These are phyloP conservation scores for Lagopus leucura DNA, from an alignment of 2,113 vertebrate genomes.

Conservation along the genomic window DNA sequence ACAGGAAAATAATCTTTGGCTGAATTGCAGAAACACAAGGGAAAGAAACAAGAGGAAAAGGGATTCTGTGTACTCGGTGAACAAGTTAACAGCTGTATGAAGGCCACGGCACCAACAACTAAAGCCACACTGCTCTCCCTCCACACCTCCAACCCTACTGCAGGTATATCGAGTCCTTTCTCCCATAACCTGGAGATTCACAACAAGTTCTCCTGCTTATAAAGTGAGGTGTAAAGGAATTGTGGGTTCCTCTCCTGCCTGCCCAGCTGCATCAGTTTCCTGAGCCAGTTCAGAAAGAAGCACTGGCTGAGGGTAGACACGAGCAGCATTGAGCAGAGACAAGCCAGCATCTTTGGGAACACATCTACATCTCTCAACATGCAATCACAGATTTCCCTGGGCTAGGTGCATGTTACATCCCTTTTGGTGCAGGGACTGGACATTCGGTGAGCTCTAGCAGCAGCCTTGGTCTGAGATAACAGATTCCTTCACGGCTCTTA, in stretches of 20 bases:
- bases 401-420: neutral
- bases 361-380: accelerated
- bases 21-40: neutral
- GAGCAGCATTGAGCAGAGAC: neutral
- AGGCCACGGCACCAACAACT: neutral
- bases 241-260: neutral
- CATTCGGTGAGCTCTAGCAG: neutral
- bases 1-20: neutral
- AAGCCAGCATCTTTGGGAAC: neutral
- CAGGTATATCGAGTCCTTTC: neutral
- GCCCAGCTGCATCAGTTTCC: neutral
- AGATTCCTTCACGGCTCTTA: neutral
- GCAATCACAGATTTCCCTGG: neutral
- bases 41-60: neutral
- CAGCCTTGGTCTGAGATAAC: neutral
- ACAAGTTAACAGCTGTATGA: neutral
- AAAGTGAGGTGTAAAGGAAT: neutral
- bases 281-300: neutral
- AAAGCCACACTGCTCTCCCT: neutral
- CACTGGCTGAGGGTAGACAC: accelerated
- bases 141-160: neutral
- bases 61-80: neutral
- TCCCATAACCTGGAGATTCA: neutral
- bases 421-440: neutral
- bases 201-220: neutral